These are phyloP conservation scores for Notodromas monacha DNA, from an alignment of 2,888 invertebrate species.

Conservation along the genomic window DNA sequence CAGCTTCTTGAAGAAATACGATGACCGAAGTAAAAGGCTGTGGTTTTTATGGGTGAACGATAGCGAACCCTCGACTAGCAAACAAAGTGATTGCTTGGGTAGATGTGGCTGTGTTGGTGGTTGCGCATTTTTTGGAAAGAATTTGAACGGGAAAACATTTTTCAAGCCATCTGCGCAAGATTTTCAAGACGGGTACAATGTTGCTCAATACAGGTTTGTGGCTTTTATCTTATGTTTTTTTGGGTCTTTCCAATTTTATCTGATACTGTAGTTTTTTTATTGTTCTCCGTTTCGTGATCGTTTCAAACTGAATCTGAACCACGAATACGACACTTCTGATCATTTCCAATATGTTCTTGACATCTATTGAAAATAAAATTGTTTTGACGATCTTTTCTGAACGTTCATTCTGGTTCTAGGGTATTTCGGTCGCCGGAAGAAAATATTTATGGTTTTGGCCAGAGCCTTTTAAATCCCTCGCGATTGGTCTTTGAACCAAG, in stretches of 20 bases:
- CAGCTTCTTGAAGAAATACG: constrained; percentile 24
- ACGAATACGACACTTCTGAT: no score
- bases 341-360: no score
- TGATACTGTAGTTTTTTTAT: no score
- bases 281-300: no score
- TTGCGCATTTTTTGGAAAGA: constrained; percentile 70
- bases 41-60: constrained; percentile 77
- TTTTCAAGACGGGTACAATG: constrained; percentile 43
- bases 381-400: no score
- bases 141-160: constrained; percentile 55
- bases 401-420: no score
- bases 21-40: constrained; percentile 46
- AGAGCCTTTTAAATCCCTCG: constrained; percentile 57
- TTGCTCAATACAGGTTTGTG: constrained; percentile 42
- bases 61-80: constrained; percentile 16
- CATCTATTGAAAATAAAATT: no score
- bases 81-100: constrained; percentile 11
- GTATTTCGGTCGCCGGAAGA: no score
- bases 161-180: constrained; percentile 52
- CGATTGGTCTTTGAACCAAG: constrained; percentile 63
- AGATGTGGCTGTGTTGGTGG: constrained; percentile 88
- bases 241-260: no score
- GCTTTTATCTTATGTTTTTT: no score
- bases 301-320: no score
- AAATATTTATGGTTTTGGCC: no score